Evolutionary conservation across 2,113 vertebrate genomes (phyloP), one percentile per base, ranked within the genome.

Genomic region (Semicossyphus pulcher): DNA sequence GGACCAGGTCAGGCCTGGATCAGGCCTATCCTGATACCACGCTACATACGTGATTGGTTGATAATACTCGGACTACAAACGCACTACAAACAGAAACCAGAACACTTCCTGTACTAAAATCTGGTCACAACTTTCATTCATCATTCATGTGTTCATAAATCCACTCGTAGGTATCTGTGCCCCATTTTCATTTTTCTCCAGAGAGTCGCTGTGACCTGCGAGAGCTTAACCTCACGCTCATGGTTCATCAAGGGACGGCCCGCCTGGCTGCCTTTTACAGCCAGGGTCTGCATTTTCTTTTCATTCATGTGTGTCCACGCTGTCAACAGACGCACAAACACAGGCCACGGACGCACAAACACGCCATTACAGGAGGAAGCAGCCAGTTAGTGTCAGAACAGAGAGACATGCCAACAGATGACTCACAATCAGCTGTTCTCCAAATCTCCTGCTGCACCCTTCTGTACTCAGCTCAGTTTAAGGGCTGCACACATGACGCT

Each of bases 171-270:
- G n/a, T 54, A 4, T 31, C 49, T 68, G 26, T 23, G 36, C 5
- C 25, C 58, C 12, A 34, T 47, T 53, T 72, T 64, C 29, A 15
- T 29, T 44, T 12, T 57, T 42, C 10, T 41, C 36, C 29, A 14
- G 29, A 76, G 44, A 53, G 21, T 36, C 20, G 5, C 41, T 21
- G 48, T 45, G 69, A 68, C 75, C 67, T 6, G 3, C 2, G 53
- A 60, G 10, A 12, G 72, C 71, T 88, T 72, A 80, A 68, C 67
- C 59, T 69, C 36, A 41, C 75, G 51, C 81, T 56, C 76, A 64
- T 83, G 82, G 68, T 74, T 74, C 37, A 68, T 85, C 80, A 83
- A 37, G n/a, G 16, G 16, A 31, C 21, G 54, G 64, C 25, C 68
- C 25, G 68, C 28, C 59, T 67, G 78, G 68, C 83, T 75, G 78